These are phyloP conservation scores for Hofmannophila pseudospretella DNA, from an alignment of 2,888 invertebrate genomes.

Conservation along the genomic window DNA sequence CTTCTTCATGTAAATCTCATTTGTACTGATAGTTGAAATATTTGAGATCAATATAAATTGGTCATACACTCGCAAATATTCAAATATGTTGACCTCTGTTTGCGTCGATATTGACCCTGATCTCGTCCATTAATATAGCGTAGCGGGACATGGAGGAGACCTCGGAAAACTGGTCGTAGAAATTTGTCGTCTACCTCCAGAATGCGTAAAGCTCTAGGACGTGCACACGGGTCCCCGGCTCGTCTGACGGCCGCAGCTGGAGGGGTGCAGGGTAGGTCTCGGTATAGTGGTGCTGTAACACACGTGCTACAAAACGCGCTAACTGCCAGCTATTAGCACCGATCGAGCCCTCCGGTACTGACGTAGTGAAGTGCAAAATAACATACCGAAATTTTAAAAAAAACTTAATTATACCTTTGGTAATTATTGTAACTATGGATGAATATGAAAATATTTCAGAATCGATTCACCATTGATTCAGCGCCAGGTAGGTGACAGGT, in stretches of 20 bases:
- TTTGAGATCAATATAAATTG: neutral
- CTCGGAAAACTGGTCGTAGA: neutral
- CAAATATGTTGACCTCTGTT: neutral
- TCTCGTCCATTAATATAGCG: neutral
- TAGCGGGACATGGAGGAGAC: neutral
- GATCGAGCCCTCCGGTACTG: conserved; percentile 27
- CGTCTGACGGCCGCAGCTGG: too few species aligned
- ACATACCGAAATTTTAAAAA: too few species aligned
- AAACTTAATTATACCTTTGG: too few species aligned
- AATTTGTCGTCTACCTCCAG: neutral
- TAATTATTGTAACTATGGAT: too few species aligned
- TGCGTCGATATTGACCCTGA: neutral
- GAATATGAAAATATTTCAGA: too few species aligned
- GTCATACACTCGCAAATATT: neutral
- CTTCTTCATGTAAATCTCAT: too few species aligned
- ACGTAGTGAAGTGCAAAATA: conserved; percentile 40
- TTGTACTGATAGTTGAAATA: neutral
- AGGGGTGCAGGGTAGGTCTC: neutral
- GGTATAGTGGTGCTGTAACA: conserved; percentile 34
- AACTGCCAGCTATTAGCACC: conserved; percentile 75
- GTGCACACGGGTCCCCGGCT: too few species aligned
- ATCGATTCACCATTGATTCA: too few species aligned
- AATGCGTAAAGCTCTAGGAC: neutral
- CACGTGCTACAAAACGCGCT: conserved; percentile 72
- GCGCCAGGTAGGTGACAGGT: too few species aligned